A percentile compares a stretch with the other conserved stretches of the same genome.
phyloP scores from a whole-genome alignment of 2,888 invertebrate genomes.

The Leucania comma region DNA sequence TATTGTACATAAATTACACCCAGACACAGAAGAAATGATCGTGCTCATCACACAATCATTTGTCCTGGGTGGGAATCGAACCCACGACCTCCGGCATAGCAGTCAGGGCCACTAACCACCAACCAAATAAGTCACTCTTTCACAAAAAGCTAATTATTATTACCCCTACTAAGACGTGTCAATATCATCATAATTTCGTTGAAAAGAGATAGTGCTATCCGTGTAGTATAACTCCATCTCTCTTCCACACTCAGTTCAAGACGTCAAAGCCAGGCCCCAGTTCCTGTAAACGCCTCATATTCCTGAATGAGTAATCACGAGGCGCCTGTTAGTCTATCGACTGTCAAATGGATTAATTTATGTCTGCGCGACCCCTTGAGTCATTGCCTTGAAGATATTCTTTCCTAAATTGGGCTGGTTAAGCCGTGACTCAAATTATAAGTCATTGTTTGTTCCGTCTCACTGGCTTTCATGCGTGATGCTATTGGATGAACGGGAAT shows the following conservation, averaged over 20 bases:
- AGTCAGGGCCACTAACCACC: too few species aligned
- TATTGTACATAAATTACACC: too few species aligned
- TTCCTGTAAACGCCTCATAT: slow-evolving; percentile 27
- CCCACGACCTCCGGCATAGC: too few species aligned
- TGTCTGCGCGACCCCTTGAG: slow-evolving; percentile 70
- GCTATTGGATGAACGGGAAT: slow-evolving; percentile 31
- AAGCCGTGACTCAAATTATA: slow-evolving; percentile 71
- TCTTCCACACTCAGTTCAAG: too few species aligned
- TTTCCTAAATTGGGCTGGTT: slow-evolving; percentile 69
- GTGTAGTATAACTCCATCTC: too few species aligned
- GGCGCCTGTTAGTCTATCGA: slow-evolving; percentile 64
- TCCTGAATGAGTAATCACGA: slow-evolving; percentile 73
- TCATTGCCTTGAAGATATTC: slow-evolving; percentile 73
- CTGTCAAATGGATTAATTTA: slow-evolving; percentile 74
- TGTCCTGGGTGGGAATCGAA: too few species aligned
- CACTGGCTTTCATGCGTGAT: slow-evolving; percentile 37
- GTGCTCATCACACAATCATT: too few species aligned
- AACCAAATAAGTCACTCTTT: too few species aligned
- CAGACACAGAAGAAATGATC: too few species aligned
- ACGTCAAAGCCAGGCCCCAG: neutral
- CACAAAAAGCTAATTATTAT: neutral
- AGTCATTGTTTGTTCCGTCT: slow-evolving; percentile 54
- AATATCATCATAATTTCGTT: too few species aligned
- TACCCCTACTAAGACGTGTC: too few species aligned
- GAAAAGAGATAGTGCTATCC: too few species aligned